phyloP scores from a whole-genome alignment of 2,888 invertebrate genomes.

The Cryptocephalus primarius region DNA sequence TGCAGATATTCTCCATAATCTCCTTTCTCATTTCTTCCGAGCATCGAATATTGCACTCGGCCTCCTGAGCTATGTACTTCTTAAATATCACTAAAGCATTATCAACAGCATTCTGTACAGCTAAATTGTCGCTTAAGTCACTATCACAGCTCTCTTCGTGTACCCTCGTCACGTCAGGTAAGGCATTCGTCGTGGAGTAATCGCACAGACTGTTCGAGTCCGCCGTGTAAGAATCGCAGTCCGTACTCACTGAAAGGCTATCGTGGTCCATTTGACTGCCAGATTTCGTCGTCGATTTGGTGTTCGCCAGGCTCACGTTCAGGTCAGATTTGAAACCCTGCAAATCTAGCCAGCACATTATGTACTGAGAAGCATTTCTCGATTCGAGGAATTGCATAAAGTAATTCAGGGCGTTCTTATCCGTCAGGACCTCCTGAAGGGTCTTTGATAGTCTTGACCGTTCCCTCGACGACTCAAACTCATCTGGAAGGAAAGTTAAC shows the following conservation, averaged over 20 bases:
- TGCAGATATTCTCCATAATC: slow-evolving; percentile 56
- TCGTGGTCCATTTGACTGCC: slow-evolving; percentile 31
- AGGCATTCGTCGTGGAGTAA: slow-evolving; percentile 20
- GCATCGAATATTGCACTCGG: slow-evolving; percentile 47
- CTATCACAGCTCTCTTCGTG: slow-evolving; percentile 26
- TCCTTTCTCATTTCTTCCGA: slow-evolving; percentile 47
- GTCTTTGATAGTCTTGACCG: slow-evolving; percentile 60
- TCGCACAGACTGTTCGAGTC: slow-evolving; percentile 34
- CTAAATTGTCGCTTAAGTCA: slow-evolving; percentile 19
- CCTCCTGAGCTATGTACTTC: slow-evolving; percentile 64
- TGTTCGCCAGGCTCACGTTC: neutral
- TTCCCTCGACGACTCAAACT: slow-evolving; percentile 21
- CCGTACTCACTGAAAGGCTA: slow-evolving; percentile 37
- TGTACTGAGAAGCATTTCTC: slow-evolving; percentile 51
- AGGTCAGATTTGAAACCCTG: slow-evolving; percentile 44
- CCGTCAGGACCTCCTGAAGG: slow-evolving; percentile 62
- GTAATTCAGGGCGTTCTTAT: slow-evolving; percentile 70
- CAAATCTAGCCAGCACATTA: slow-evolving; percentile 69
- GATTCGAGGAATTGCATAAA: slow-evolving; percentile 80
- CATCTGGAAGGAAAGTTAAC: slow-evolving; percentile 19
- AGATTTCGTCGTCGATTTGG: neutral
- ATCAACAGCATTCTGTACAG: slow-evolving; percentile 33
- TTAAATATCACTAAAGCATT: slow-evolving; percentile 64
- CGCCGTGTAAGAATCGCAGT: slow-evolving; percentile 35
- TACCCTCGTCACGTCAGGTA: slow-evolving; percentile 18